phyloP scores from a whole-genome alignment of 2,888 invertebrate genomes.

The Portevinia maculata region DNA sequence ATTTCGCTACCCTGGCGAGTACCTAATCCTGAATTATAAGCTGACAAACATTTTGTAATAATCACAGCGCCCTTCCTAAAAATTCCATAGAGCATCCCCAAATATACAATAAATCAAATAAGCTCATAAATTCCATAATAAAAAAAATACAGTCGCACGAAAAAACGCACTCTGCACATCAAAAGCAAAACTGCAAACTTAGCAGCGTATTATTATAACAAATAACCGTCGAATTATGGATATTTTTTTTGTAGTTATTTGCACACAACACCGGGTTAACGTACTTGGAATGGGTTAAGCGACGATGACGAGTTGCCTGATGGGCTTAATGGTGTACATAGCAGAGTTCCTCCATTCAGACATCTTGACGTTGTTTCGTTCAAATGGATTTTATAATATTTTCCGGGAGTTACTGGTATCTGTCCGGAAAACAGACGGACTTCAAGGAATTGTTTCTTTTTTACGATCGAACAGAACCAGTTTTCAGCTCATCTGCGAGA shows the following conservation, averaged over 20 bases:
- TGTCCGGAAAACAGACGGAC: neutral
- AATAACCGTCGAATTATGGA: slow-evolving; percentile 46
- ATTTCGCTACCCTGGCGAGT: too few relatives aligned
- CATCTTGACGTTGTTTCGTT: slow-evolving; percentile 29
- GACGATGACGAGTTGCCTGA: slow-evolving; percentile 38
- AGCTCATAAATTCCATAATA: neutral
- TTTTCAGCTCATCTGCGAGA: slow-evolving; percentile 37
- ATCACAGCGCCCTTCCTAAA: too few relatives aligned
- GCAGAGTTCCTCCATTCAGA: slow-evolving; percentile 15
- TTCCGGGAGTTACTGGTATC: slow-evolving; percentile 34
- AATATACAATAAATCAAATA: too few relatives aligned
- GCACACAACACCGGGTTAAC: slow-evolving; percentile 57
- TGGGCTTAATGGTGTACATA: slow-evolving; percentile 31
- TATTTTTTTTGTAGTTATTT: slow-evolving; percentile 56
- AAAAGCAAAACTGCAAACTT: slow-evolving; percentile 25
- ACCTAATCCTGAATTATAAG: too few relatives aligned
- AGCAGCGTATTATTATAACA: slow-evolving; percentile 33
- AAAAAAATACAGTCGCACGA: slow-evolving; percentile 13
- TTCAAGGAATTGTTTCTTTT: slow-evolving; percentile 14
- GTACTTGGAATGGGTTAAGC: slow-evolving; percentile 68
- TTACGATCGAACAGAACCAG: slow-evolving; percentile 45
- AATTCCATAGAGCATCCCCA: too few relatives aligned
- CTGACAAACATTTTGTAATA: too few relatives aligned
- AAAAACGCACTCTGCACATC: slow-evolving; percentile 12
- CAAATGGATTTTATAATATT: slow-evolving; percentile 35